Evolutionary conservation across 2,888 invertebrate species (phyloP), one percentile per base, ranked within the genome.

Genomic region (Atherix ibis): DNA sequence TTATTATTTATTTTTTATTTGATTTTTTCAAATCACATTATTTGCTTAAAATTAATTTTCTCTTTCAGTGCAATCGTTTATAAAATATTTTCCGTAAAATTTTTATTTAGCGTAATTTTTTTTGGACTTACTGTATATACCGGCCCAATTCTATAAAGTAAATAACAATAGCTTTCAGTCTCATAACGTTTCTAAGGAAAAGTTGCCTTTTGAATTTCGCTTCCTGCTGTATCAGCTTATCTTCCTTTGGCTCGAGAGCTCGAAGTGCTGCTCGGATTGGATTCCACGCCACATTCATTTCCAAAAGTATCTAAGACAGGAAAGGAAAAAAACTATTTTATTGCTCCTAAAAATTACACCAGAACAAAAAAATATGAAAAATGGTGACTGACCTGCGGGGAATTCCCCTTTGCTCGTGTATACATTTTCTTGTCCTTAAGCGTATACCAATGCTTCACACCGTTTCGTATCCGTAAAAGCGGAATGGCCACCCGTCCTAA

Each of bases 381-480:
- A n/a, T n/a, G n/a, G n/a, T n/a, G n/a, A 15, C 25, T 31, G 40
- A 61, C 61, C 50, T 85, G 91, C 0, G 89, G 85, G 33, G 73
- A 76, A 50, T 75, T 81, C 10, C 97, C 97, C 58, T 95, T 94
- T n/a, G 91, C 88, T 27, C 89, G 64, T 2, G 76, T 71, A 24
- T 82, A 67, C 50, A 97, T 68, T 54, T 95, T 97, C 59, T 89
- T 87, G 56, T 98, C 97, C 54, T 98, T 98, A 27, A 98, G 63
- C 0, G 85, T 82, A 57, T 88, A 97, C 97, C 97, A 97, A 43
- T 85, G 67, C 54, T 88, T 88, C 52, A 91, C 91, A 1, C 89
- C 85, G 52, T 85, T 91, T 43, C 77, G 70, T 45, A 97, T 80
- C 48, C 74, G 70, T 35, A 95, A 62, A 32, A 97, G 58, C 0